phyloP scores from a whole-genome alignment of 2,797 vertebrate species.

The Pitangus sulphuratus region DNA sequence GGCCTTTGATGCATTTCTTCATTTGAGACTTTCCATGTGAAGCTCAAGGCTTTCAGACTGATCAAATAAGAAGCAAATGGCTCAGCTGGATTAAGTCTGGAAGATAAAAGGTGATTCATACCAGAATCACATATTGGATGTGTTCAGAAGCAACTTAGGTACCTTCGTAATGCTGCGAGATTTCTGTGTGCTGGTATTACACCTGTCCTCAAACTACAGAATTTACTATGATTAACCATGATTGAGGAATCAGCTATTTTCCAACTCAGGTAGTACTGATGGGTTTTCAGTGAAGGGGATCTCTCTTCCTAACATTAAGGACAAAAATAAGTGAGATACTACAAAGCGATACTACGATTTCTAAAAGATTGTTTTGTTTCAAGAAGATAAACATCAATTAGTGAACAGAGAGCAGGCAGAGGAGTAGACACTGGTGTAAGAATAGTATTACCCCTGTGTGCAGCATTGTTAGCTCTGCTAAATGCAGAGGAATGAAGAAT shows the following conservation, averaged over 20 bases:
- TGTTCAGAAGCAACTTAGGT: not conserved
- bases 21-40: not conserved
- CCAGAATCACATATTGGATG: not conserved
- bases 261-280: no score
- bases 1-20: not conserved
- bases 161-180: not conserved
- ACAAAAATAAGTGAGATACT: not conserved
- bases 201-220: not conserved
- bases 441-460: constrained; percentile 12
- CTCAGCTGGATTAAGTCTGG: not conserved
- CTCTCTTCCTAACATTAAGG: not conserved
- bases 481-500: constrained; percentile 40
- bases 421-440: not conserved
- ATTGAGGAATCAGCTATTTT: not conserved
- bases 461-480: constrained; percentile 14
- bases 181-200: not conserved
- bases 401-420: not conserved
- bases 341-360: not conserved
- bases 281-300: not conserved
- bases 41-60: not conserved
- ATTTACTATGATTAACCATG: not conserved
- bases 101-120: not conserved
- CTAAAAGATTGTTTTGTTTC: not conserved
- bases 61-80: not conserved
- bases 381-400: not conserved